Evolutionary conservation across 2,797 vertebrate genomes (phyloP), one percentile per base, ranked within the genome.

Genomic region (Sebastes hopkinsi): DNA sequence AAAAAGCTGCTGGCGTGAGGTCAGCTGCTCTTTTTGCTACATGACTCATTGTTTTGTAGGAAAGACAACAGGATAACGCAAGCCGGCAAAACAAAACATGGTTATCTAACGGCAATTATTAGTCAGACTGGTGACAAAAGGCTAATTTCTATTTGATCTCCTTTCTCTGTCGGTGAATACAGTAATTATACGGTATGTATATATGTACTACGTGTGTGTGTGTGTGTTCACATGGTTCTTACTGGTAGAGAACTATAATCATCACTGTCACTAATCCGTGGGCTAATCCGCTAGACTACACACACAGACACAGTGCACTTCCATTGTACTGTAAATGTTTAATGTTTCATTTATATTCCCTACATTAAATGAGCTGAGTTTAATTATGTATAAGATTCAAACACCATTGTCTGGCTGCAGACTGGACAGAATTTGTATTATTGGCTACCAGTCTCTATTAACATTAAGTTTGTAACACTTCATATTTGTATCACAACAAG

Each of bases 241-340:
- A 23, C 58, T 77, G 79, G 62, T 69, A 71, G 67, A 80, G 58
- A 79, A 50, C 75, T 81, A 70, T 89, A 89, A 88, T 91, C 86
- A 91, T 65, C 80, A 70, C 90, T 85, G 87, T 90, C 88, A 86
- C 91, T 91, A 91, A 93, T 92, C 89, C 42, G 3, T 55, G 38
- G 56, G 75, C 78, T 91, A 88, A 91, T 92, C 86, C 78, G 1
- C 67, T 46, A 74, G 80, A 79, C 87, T 80, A 79, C 77, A 79
- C 72, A 67, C 46, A 46, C 69, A 64, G 8, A 56, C 3, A 20
- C 42, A 46, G 7, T 62, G 73, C 55, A 59, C 32, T 30, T 50
- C 3, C 32, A n/a, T 22, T 61, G 27, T 22, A 27, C 16, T 75
- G 34, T 55, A 56, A 7, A 65, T 14, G 10, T 29, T 52, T 10